Evolutionary conservation across 2,797 vertebrate species (phyloP), one percentile per base, ranked within the genome.

Genomic region (Dallia pectoralis): DNA sequence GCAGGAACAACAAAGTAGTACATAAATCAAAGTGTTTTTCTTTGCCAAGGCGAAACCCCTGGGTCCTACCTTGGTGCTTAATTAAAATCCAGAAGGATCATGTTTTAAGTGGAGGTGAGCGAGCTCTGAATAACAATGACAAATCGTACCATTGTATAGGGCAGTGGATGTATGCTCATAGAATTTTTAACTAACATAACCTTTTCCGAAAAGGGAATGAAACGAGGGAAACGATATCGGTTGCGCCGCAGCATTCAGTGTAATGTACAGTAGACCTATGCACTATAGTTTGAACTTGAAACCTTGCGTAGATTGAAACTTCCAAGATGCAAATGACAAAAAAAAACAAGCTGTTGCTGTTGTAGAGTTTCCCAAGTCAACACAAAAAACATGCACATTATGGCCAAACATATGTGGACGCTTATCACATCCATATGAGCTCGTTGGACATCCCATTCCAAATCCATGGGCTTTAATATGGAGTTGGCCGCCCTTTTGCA

Each of bases 11-110:
- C 89, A 93, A 91, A 92, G 90, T 88, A 89, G 86, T 89, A 86
- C 89, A 93, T 93, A 92, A 94, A 93, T 94, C 92, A 94, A 93
- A 93, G 90, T 85, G 85, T 81, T 92, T 93, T 91, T 89, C 88
- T 92, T 90, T 91, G 91, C 91, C 91, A 92, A 89, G 89, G 86
- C 84, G 77, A 82, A 87, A 70, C 83, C 92, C 90, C 86, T 86
- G 92, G 91, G 92, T 93, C 87, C 84, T 88, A 92, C 91, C 91
- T 91, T 87, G 88, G 90, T 89, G 91, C 91, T 93, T 94, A 92
- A 95, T 94, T 95, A 94, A 93, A 93, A 94, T 93, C 91, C 91
- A 93, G 91, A 91, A 93, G 92, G 91, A 93, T 93, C 93, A 91
- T 91, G 92, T 93, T 94, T 93, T 93, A 94, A 93, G 91, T 91